Evolutionary conservation across 2,113 vertebrate species (phyloP).

Genomic region (Cisticola juncidis): DNA sequence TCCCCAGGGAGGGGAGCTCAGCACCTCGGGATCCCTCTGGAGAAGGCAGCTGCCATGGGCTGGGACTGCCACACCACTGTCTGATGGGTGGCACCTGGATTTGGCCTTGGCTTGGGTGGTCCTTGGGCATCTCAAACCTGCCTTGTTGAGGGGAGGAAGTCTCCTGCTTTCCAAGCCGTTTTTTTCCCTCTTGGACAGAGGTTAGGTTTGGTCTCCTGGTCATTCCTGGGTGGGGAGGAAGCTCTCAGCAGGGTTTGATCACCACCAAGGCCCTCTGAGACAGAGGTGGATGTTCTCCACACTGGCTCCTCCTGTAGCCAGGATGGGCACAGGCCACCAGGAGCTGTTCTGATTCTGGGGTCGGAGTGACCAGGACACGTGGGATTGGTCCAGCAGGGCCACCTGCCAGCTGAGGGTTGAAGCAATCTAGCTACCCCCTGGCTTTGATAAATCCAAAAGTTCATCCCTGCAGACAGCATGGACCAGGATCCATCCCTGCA

Average conservation of each 20-base stretch:
- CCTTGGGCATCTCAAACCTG: not conserved
- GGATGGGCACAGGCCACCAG: not conserved
- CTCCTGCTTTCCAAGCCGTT: not conserved
- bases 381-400: not conserved
- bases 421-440: not conserved
- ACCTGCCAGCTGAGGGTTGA: not conserved
- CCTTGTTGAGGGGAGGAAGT: not conserved
- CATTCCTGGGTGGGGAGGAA: not conserved
- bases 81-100: not conserved
- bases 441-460: not conserved
- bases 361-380: rapidly evolving
- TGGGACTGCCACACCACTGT: not conserved
- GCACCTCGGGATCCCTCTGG: not conserved
- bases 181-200: not conserved
- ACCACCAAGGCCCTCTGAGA: not conserved
- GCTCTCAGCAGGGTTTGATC: not conserved
- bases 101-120: not conserved
- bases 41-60: not conserved
- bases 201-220: not conserved
- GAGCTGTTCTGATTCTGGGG: not conserved
- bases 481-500: not conserved
- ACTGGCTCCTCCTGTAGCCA: not conserved
- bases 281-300: not conserved
- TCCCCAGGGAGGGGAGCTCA: not conserved
- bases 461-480: not conserved